Base-by-base conservation (phyloP, 92 coral and sea anemone genomes). In the Scolanthus callimorphus region DNA sequence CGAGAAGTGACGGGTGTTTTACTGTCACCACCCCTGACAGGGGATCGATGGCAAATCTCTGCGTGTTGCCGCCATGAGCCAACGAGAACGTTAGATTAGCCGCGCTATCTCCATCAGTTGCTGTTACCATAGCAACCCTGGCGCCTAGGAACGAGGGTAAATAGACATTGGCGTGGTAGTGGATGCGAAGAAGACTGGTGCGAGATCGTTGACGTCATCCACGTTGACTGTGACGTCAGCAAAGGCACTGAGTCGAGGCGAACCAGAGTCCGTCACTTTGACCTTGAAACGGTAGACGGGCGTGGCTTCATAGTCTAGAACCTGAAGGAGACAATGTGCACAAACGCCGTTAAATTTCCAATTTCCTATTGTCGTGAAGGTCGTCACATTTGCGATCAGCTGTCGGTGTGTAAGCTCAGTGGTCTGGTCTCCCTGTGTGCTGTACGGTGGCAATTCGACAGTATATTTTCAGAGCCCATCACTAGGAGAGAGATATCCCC, bases 241-340 rank as follows among this genome's bases (percentile, higher is more conserved):
- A 54, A 88, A 73, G 15, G 90, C 62, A n/a, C 85, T 72, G 27
- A 71, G 78, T 10, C 69, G 79, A 23, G 96, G 94, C 2, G 29
- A 49, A 20, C 96, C 98, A 24, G 70, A 74, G 39, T 88, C 96
- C 1, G 90, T 84, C 24, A 81, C 98, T 66, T 81, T 88, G 60
- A 92, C 59, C 45, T 77, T 72, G 67, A 92, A 84, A 23, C 49
- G 64, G 68, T 88, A 88, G 1, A 68, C 64, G 17, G 85, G 57
- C 27, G 71, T 47, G 15, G 59, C 49, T 57, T 92, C 98, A 48
- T 71, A 92, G 59, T 92, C 88, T 12, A 92, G 59, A 28, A 37
- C 71, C 97, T 90, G 49, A n/a, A n/a, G n/a, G n/a, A n/a, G n/a
- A n/a, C n/a, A n/a, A n/a, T n/a, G n/a, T n/a, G n/a, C 41, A 34